Percentiles rank a stretch among this genome's conserved stretches.
Evolutionary conservation across 2,797 vertebrate genomes (phyloP).

Genomic region (Scomberomorus guttatus): DNA sequence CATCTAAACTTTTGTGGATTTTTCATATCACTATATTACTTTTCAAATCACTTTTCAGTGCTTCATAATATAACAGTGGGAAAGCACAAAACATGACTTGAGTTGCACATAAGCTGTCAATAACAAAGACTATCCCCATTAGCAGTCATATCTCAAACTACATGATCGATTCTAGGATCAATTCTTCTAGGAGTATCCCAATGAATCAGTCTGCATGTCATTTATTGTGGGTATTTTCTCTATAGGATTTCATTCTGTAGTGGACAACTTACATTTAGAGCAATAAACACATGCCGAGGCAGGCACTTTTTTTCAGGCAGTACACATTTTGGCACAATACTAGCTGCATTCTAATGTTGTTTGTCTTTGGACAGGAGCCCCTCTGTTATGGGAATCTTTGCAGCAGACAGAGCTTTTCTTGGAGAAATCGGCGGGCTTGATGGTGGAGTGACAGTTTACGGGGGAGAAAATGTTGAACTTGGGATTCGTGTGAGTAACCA

Average conservation of each 20-base stretch:
- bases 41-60: too few relatives aligned
- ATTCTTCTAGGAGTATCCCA: neutral
- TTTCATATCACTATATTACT: too few relatives aligned
- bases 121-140: neutral
- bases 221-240: neutral
- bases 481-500: slow-evolving; percentile 79
- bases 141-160: neutral
- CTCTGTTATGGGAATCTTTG: slow-evolving; percentile 87
- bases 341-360: neutral
- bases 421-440: slow-evolving; percentile 84
- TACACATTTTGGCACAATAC: neutral
- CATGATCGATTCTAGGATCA: too few relatives aligned
- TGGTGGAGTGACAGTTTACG: slow-evolving; percentile 84
- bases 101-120: too few relatives aligned
- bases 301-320: neutral
- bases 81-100: too few relatives aligned
- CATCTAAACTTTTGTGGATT: too few relatives aligned
- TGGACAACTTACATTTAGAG: too few relatives aligned
- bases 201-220: neutral
- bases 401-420: slow-evolving; percentile 83
- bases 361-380: slow-evolving; percentile 77
- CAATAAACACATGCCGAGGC: neutral
- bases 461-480: slow-evolving; percentile 88
- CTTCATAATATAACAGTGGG: too few relatives aligned
- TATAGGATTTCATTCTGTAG: neutral